Base-by-base conservation (phyloP, 2,113 vertebrate genomes). In the Corythornis vintsioides region DNA sequence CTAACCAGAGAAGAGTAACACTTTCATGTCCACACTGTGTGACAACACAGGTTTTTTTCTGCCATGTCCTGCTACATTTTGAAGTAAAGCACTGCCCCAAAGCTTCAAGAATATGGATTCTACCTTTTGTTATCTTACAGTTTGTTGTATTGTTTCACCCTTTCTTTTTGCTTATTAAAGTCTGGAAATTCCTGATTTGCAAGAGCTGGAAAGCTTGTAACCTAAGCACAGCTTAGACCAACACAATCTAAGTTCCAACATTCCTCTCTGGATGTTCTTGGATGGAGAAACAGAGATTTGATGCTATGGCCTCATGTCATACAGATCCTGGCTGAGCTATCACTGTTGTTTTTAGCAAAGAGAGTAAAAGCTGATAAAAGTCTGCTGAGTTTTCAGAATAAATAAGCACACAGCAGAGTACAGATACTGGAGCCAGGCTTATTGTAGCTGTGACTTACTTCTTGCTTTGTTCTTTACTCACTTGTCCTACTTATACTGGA, bases 401-500 rank as follows among this genome's bases (percentile, higher is more conserved):
- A 55, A 79, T 52, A 42, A 57, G 7, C 29, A 33, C 22, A 63
- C 29, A 31, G 22, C 2, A 0, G 16, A 56, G 47, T 47, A 35
- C 38, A 15, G 0, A 1, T 57, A 72, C 47, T 20, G 19, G 29
- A 29, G 53, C 35, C 53, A 72, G 1, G 1, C 42, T 47, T 48
- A 12, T 18, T n/a, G 43, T 26, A 28, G 16, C 47, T n/a, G 15
- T 42, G 43, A 63, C 31, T 38, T 19, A n/a, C 26, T 18, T 70
- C 15, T 65, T 67, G n/a, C 24, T 76, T 50, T 74, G 33, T 29
- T 83, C 40, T 87, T 80, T 10, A 83, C 35, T 3, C 0, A 0
- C 57, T 63, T 72, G 48, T 80, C n/a, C 43, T 81, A 47, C 35
- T 80, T 47, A 56, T 17, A n/a, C 11, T 56, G 61, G 14, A 70